These are phyloP conservation scores for Chamaea fasciata DNA, from an alignment of 2,113 vertebrate species.

Conservation along the genomic window DNA sequence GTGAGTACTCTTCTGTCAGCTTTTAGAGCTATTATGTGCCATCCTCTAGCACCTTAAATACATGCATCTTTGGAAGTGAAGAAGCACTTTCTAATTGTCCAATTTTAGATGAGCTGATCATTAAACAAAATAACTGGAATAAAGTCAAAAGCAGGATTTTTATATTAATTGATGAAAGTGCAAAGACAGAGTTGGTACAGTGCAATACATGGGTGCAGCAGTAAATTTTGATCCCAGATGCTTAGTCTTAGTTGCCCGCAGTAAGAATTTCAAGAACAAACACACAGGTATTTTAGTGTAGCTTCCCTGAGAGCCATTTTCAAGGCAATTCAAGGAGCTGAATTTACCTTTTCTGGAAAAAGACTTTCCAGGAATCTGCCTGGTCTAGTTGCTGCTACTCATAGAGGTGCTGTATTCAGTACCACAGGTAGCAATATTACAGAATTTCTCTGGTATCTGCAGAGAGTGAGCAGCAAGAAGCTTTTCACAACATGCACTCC, in stretches of 20 bases:
- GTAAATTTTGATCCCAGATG: not conserved
- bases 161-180: not conserved
- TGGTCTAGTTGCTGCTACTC: not conserved
- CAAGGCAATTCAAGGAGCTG: not conserved
- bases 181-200: not conserved
- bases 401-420: not conserved
- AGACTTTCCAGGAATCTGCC: not conserved
- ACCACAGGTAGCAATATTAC: not conserved
- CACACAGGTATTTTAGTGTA: not conserved
- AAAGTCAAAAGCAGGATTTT: not conserved
- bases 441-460: not conserved
- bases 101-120: not conserved
- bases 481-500: not conserved
- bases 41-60: not conserved
- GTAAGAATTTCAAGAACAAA: not conserved
- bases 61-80: not conserved
- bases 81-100: not conserved
- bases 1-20: not conserved
- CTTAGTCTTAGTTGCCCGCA: not conserved
- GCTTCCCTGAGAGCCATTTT: not conserved
- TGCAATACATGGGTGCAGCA: not conserved
- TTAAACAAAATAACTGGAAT: not conserved
- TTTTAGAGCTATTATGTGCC: not conserved
- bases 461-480: not conserved
- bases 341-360: not conserved